Evolutionary conservation across 2,113 vertebrate species (phyloP), one percentile per base, ranked within the genome.

Genomic region (Aptenodytes forsteri): DNA sequence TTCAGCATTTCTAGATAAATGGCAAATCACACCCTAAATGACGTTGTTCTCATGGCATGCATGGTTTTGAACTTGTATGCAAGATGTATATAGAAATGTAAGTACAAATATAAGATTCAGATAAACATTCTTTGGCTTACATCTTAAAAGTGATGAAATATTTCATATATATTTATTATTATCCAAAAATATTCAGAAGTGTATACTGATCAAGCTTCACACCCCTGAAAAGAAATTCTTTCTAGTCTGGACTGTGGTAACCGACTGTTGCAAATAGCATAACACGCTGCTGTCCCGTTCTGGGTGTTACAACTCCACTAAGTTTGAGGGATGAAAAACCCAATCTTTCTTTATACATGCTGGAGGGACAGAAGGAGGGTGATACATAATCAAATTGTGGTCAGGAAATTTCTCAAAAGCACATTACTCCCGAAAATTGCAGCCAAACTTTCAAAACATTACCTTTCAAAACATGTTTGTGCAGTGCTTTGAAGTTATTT

Each of bases 391-490:
- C 29, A 86, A 66, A 76, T 27, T 66, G 26, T 42, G 22, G 21
- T 65, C 52, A 76, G 27, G 13, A 84, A 59, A 79, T 59, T 54
- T 67, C 59, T 66, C 34, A 67, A 78, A 92, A 94, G 2, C 14
- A 67, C 34, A 50, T 78, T 16, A 34, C 8, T 70, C 20, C 11
- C 0, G 0, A 91, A 94, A 89, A 81, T 17, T 59, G 14, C 29
- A 67, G 34, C 14, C 32, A 75, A 70, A 67, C 15, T 59, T 80
- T 76, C 42, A 71, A 85, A 94, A 58, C 27, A 36, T 46, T 55
- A 20, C 18, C 26, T 84, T 94, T 89, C 58, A 80, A 88, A 91
- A 89, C 64, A 71, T 44, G 44, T 89, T 87, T 95, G 49, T 69
- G 34, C 61, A 42, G 17, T 80, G 44, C 49, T 96, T 93, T 94